Conservation (phyloP, 2,797 vertebrate species). For the Bryconaethiops microstoma region DNA sequence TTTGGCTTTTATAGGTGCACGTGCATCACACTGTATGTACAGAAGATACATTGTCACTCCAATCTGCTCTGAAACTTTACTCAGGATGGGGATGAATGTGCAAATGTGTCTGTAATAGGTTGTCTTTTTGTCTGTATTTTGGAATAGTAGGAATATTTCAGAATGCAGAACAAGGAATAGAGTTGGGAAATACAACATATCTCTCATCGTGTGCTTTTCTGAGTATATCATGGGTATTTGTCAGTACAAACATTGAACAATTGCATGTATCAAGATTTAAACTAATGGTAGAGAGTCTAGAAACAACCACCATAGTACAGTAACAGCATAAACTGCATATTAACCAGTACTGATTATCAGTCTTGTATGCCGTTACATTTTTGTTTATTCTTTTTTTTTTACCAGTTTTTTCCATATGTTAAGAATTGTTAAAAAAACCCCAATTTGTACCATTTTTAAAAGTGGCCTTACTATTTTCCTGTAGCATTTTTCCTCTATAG, state of each 20-base stretch:
- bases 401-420: too few species aligned
- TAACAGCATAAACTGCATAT: too few species aligned
- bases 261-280: not conserved
- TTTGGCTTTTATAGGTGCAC: not conserved
- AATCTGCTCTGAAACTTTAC: not conserved
- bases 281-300: too few species aligned
- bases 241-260: not conserved
- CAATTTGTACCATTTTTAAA: too few species aligned
- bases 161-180: not conserved
- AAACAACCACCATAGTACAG: too few species aligned
- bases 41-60: not conserved
- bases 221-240: not conserved
- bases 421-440: too few species aligned
- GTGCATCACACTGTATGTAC: not conserved
- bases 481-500: too few species aligned
- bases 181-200: not conserved
- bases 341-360: too few species aligned
- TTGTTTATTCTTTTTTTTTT: too few species aligned
- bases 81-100: not conserved
- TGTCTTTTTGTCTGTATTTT: not conserved
- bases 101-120: not conserved
- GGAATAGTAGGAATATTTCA: not conserved
- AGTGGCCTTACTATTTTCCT: too few species aligned
- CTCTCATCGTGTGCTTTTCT: not conserved
- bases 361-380: too few species aligned